Evolutionary conservation across 2,888 invertebrate genomes (phyloP), one percentile per base, ranked within the genome.

Genomic region (Zaprionus obscuricornis): DNA sequence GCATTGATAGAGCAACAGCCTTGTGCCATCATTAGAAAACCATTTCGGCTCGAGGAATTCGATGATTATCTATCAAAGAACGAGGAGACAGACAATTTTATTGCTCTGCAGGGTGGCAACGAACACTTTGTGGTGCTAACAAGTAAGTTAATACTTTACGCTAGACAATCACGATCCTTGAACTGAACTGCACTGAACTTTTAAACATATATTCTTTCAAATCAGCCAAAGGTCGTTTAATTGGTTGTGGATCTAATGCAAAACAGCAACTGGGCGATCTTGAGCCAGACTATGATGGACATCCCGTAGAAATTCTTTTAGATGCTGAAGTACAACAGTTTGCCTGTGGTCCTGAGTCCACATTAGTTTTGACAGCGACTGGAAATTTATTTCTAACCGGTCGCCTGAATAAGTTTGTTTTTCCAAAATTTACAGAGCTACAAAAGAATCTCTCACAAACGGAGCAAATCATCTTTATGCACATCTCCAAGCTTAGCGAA

Each of bases 61-160:
- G 87, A 88, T 60, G 84, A 88, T 47, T 88, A 87, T 43, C 68
- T 90, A 1, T 70, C 88, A 0, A 77, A 83, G 49, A 88, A 76
- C 62, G 88, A 89, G 64, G 88, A 89, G 47, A 85, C 86, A 51
- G 89, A 89, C 59, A 87, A 87, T 55, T 89, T 90, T 56, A 64
- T 84, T 16, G 69, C 81, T 5, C 64, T 89, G 47, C 84, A 89
- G 59, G 88, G 90, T 42, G 90, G 90, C 65, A 88, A 87, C 54
- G 89, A 87, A 54, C 90, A 90, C 64, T 90, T 90, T 65, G 87
- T 86, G 8, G 81, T 89, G 18, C 62, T 90, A 59, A 90, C 90
- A 68, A 87, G 90, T 89, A 60, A 90, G 90, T 88, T 46, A 4
- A n/a, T n/a, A n/a, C n/a, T n/a, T n/a, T n/a, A n/a, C n/a, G 3